Conservation (phyloP, 1,140 invertebrate species). For the Papilio helenus region DNA sequence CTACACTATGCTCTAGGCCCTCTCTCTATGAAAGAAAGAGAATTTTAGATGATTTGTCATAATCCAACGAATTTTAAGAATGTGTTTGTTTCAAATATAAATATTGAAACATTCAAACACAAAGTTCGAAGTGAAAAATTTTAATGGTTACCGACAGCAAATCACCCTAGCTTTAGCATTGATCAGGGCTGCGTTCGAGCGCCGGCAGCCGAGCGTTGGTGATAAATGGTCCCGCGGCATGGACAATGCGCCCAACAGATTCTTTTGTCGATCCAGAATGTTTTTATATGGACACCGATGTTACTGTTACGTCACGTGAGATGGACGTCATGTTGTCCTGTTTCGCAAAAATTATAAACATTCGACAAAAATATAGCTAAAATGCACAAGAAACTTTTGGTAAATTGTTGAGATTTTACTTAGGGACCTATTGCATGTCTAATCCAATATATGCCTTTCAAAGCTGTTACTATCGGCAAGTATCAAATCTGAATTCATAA, state of each 20-base stretch:
- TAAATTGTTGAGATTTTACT: too few relatives aligned
- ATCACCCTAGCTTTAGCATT: slow-evolving; percentile 30
- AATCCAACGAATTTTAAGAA: background rate
- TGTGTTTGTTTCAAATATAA: background rate
- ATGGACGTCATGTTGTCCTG: slow-evolving; percentile 12
- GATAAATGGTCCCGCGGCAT: slow-evolving; percentile 18
- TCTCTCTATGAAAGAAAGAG: too few relatives aligned
- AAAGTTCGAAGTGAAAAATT: slow-evolving; percentile 7
- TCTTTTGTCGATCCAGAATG: slow-evolving; percentile 31
- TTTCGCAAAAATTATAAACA: background rate
- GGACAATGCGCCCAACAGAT: slow-evolving; percentile 36
- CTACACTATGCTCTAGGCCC: too few relatives aligned
- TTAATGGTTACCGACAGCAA: slow-evolving; percentile 31
- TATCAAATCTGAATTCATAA: too few relatives aligned
- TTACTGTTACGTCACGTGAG: slow-evolving; percentile 18
- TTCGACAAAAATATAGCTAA: background rate
- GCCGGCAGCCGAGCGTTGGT: slow-evolving; percentile 34
- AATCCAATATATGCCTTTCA: too few relatives aligned
- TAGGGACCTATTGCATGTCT: too few relatives aligned
- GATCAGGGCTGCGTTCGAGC: slow-evolving; percentile 35
- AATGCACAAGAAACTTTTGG: background rate
- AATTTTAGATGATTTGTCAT: background rate
- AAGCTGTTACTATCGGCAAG: too few relatives aligned
- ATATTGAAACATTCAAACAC: background rate
- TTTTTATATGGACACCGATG: slow-evolving; percentile 32